Evolutionary conservation across 92 coral and sea anemone genomes (phyloP).

Genomic region (Umimayanthus kanabou): DNA sequence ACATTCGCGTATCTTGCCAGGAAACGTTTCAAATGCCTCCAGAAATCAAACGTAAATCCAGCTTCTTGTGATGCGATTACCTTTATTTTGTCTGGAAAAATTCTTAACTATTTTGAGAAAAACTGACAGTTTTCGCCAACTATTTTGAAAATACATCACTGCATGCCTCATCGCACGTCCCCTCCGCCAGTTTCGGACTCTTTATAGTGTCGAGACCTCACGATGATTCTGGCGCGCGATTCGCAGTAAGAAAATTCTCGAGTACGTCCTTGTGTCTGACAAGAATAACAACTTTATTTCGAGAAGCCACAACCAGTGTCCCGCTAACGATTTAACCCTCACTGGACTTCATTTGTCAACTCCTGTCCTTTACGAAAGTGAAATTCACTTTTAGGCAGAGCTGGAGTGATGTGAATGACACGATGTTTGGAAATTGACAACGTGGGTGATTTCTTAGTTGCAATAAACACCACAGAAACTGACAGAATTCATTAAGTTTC

Average conservation of each 20-base stretch:
- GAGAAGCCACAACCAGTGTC: neutral
- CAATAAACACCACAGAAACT: slow-evolving; percentile 18
- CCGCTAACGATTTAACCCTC: slow-evolving; percentile 12
- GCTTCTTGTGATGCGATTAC: slow-evolving; percentile 17
- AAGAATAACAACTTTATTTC: slow-evolving; percentile 41
- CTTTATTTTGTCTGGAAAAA: slow-evolving; percentile 1
- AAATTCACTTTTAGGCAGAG: slow-evolving; percentile 15
- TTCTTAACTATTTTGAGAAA: neutral
- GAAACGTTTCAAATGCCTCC: neutral
- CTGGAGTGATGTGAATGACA: neutral
- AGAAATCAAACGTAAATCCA: slow-evolving; percentile 6
- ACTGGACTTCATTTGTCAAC: slow-evolving; percentile 25
- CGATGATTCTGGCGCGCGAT: slow-evolving; percentile 19
- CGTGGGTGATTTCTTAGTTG: slow-evolving; percentile 32
- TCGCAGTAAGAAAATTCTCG: neutral
- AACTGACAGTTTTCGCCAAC: slow-evolving; percentile 2
- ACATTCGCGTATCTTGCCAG: slow-evolving; percentile 14
- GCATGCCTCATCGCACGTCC: slow-evolving; percentile 4
- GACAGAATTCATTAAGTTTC: slow-evolving; percentile 3
- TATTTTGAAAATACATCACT: slow-evolving; percentile 25
- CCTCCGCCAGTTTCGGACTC: slow-evolving; percentile 1
- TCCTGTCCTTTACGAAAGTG: slow-evolving; percentile 2
- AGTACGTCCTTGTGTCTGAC: slow-evolving; percentile 30
- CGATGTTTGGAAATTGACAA: slow-evolving; percentile 33
- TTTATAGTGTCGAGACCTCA: neutral